Percentiles rank a stretch among this genome's conserved stretches.
These are phyloP conservation scores for Artibeus jamaicensis DNA, from an alignment of 2,797 vertebrate species.

Conservation along the genomic window DNA sequence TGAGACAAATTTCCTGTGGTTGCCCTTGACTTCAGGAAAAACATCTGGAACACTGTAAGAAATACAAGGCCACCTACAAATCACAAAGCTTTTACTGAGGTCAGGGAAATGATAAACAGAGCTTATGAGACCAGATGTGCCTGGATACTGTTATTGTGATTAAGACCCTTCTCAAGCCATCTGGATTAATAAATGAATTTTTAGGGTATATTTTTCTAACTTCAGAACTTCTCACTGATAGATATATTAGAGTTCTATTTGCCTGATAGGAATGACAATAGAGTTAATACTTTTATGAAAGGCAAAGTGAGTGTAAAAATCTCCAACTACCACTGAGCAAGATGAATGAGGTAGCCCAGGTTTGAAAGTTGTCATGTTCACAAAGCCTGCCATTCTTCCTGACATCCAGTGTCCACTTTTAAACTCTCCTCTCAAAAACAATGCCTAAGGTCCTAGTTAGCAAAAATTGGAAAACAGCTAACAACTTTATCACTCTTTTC, in stretches of 20 bases:
- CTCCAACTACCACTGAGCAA: background rate
- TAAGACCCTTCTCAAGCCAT: slow-evolving; percentile 9
- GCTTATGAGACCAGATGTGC: slow-evolving; percentile 60
- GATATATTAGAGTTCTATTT: background rate
- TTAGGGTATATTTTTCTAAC: background rate
- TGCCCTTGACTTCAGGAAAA: slow-evolving; percentile 21
- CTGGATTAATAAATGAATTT: background rate
- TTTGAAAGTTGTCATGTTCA: background rate
- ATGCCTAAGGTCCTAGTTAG: background rate
- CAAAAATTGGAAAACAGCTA: background rate
- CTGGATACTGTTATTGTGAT: slow-evolving; percentile 29
- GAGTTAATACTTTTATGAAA: background rate
- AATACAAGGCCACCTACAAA: slow-evolving; percentile 57
- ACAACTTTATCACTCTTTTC: background rate
- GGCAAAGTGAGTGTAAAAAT: background rate
- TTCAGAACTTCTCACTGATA: background rate
- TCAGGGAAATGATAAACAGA: slow-evolving; percentile 59
- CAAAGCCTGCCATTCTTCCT: background rate
- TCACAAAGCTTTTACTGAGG: slow-evolving; percentile 42
- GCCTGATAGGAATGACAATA: background rate
- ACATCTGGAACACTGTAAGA: slow-evolving; percentile 62
- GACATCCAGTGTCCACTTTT: background rate
- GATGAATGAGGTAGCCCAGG: background rate
- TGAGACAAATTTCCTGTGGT: slow-evolving; percentile 68
- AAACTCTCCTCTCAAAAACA: background rate